phyloP scores from a whole-genome alignment of 2,797 vertebrate genomes.

The Jordanella pulchra region DNA sequence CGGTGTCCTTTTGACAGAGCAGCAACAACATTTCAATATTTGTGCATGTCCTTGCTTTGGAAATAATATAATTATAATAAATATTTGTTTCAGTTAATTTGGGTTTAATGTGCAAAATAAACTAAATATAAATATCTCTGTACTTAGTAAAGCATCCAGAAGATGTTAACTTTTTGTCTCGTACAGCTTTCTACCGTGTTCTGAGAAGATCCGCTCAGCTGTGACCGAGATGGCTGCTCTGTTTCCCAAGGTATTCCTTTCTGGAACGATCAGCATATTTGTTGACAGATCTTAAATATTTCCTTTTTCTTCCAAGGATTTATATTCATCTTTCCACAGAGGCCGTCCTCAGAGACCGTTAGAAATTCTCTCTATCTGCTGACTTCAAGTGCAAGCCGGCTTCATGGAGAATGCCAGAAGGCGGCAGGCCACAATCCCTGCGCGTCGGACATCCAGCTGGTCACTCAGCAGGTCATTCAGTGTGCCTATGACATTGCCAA shows the following conservation, averaged over 20 bases:
- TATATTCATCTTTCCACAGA: constrained; percentile 72
- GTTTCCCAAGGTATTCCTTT: constrained; percentile 92
- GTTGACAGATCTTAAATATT: neutral
- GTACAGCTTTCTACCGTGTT: constrained; percentile 92
- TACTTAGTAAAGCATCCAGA: neutral
- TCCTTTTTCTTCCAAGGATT: constrained; percentile 18
- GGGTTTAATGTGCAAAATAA: too few species aligned
- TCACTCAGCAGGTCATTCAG: constrained; percentile 99
- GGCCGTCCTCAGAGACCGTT: constrained; percentile 90
- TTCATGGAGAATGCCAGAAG: constrained; percentile 93
- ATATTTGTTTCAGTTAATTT: too few species aligned
- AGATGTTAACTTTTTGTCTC: constrained; percentile 20
- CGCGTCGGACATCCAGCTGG: constrained; percentile 89
- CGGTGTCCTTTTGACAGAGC: too few species aligned
- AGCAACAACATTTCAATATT: too few species aligned
- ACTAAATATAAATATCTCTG: neutral
- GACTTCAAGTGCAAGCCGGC: constrained; percentile 92
- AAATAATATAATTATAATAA: too few species aligned
- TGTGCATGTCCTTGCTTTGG: too few species aligned
- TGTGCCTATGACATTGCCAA: constrained; percentile 99
- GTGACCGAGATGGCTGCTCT: constrained; percentile 97
- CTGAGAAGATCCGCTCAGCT: constrained; percentile 96
- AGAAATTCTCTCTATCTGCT: constrained; percentile 89
- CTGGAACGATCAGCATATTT: neutral
- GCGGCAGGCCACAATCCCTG: constrained; percentile 81